Evolutionary conservation across 1,140 invertebrate species (phyloP).

Genomic region (Brachionus manjavacas): DNA sequence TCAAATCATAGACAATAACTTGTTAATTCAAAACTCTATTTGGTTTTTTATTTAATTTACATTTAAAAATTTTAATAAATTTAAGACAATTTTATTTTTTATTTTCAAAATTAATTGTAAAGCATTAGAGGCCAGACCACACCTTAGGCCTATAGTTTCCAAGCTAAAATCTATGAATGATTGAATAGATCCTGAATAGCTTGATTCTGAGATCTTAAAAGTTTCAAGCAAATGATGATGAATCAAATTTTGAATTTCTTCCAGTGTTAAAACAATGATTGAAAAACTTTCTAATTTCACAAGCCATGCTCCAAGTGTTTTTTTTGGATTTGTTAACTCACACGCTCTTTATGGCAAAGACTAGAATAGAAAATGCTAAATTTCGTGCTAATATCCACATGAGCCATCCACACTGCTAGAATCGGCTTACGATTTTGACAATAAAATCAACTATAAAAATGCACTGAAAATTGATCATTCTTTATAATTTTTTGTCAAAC

Average conservation of each 20-base stretch:
- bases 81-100: neutral
- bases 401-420: neutral
- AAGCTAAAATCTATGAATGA: neutral
- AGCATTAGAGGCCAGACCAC: neutral
- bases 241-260: neutral
- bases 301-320: neutral
- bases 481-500: neutral
- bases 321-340: neutral
- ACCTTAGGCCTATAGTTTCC: neutral
- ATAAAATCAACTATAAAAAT: neutral
- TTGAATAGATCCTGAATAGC: neutral
- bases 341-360: neutral
- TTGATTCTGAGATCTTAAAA: neutral
- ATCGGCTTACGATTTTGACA: neutral
- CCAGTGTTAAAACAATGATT: neutral
- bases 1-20: neutral
- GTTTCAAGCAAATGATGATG: neutral
- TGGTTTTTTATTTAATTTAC: neutral
- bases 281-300: neutral
- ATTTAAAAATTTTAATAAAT: neutral
- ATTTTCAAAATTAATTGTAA: neutral
- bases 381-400: neutral
- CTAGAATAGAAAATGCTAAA: neutral
- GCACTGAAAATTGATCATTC: neutral
- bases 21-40: neutral